These are phyloP conservation scores for Muscicapa comitata DNA, from an alignment of 2,797 vertebrate species.

Conservation along the genomic window DNA sequence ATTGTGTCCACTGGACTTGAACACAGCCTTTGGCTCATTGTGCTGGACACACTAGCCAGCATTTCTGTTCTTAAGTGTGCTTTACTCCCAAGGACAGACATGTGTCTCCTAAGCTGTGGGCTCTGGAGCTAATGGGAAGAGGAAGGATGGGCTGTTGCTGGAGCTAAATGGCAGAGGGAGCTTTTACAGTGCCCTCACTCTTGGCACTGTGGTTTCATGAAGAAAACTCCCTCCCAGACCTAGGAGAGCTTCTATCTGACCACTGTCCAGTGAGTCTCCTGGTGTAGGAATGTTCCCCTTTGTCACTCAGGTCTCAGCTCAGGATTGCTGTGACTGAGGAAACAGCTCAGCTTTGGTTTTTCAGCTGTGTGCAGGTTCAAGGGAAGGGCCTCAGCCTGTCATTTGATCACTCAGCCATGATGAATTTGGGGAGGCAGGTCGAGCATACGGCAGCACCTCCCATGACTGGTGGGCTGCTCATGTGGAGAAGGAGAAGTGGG, in stretches of 20 bases:
- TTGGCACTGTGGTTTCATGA: background rate
- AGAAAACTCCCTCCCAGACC: background rate
- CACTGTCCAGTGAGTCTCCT: background rate
- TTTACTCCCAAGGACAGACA: background rate
- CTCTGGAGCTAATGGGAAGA: background rate
- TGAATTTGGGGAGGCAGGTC: slow-evolving; percentile 16
- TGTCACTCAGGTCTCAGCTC: background rate
- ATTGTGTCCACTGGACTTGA: slow-evolving; percentile 25
- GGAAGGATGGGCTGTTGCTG: background rate
- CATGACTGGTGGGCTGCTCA: background rate
- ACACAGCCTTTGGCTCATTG: background rate
- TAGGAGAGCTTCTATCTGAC: background rate
- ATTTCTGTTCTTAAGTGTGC: background rate
- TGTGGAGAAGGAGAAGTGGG: background rate
- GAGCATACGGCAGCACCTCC: slow-evolving; percentile 42
- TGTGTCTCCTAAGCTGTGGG: background rate
- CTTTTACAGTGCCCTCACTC: background rate
- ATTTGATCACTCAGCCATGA: background rate
- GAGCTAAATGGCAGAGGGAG: background rate
- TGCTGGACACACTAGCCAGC: background rate
- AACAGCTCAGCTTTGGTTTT: background rate
- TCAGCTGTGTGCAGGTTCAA: background rate
- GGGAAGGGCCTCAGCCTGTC: background rate
- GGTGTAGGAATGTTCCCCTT: background rate
- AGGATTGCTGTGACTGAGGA: background rate